Base-by-base conservation (phyloP, 2,888 invertebrate species). In the Endotricha flammealis region DNA sequence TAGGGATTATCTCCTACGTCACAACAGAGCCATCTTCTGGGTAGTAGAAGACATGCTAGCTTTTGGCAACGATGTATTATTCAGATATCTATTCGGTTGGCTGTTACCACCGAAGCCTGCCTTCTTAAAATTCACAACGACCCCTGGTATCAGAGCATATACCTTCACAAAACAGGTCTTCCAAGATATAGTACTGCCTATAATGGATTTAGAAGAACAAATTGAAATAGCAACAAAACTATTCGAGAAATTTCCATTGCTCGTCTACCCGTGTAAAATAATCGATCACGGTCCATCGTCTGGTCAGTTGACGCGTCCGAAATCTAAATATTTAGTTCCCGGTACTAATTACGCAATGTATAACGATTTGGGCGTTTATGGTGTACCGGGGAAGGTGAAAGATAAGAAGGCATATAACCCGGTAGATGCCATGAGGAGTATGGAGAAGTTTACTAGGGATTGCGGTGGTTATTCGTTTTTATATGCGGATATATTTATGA, bases 401-500 rank as follows among this genome's bases (percentile, higher is more conserved):
- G 75, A 88, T 23, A 88, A 87, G 63, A 76, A 86, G 49, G 75
- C 85, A 0, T 92, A 91, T 51, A 90, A 92, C 58, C 90, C 92
- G 0, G 90, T 91, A 0, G 59, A 67, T 3, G 89, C 90, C 0
- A 91, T 92, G 91, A 70, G 91, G 45, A 85, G 82, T 29, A 92
- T 92, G 92, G 92, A 92, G 57, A 86, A 89, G 71, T 92, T 92
- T 52, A 91, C 91, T 0, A 76, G 90, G 29, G 88, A 91, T 17
- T 88, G 91, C 1, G 91, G 91, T 0, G 92, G 92, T 0, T 91
- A 88, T 55, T 90, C 91, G 2, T 92, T 92, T 60, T 63, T 92
- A 11, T 92, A 92, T 46, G 92, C 92, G 0, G 92, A 92, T 56
- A 91, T 91, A 24, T 92, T 91, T 51, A 92, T 92, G 92, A 89